These are phyloP conservation scores for Drosophila watanabei DNA, from an alignment of 1,140 invertebrate species.

Conservation along the genomic window DNA sequence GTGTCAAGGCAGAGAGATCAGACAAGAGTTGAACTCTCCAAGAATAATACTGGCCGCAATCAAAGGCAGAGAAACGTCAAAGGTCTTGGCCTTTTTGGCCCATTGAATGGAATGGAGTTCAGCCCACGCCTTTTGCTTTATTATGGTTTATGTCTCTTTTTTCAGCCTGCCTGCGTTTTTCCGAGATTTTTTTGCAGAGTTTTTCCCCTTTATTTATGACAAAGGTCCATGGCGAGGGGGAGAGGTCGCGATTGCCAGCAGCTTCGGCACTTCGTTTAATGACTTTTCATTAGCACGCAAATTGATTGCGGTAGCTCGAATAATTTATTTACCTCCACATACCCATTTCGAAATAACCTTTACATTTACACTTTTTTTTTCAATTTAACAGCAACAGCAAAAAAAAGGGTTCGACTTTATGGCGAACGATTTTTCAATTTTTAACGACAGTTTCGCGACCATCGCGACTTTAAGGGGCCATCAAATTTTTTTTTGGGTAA, in stretches of 20 bases:
- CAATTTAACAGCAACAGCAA: slow-evolving; percentile 5
- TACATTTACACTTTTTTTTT: slow-evolving; percentile 12
- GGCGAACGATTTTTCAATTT: slow-evolving; percentile 24
- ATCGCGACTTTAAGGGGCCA: slow-evolving; percentile 8
- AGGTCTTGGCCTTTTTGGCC: slow-evolving; percentile 45
- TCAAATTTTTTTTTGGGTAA: slow-evolving; percentile 17
- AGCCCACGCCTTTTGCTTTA: slow-evolving; percentile 36
- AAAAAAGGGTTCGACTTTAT: slow-evolving; percentile 41
- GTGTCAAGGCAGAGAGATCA: slow-evolving; percentile 60
- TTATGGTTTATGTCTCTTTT: slow-evolving; percentile 14
- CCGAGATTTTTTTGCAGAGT: slow-evolving; percentile 1
- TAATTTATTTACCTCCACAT: slow-evolving; percentile 46
- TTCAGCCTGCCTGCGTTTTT: slow-evolving; percentile 15
- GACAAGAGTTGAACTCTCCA: slow-evolving; percentile 35
- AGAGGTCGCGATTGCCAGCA: slow-evolving; percentile 46
- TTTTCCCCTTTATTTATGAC: slow-evolving; percentile 32
- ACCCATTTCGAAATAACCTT: slow-evolving; percentile 19
- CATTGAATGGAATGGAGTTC: slow-evolving; percentile 1
- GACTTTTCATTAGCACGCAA: slow-evolving; percentile 62
- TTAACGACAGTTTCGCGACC: slow-evolving; percentile 16
- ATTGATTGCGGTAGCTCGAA: slow-evolving; percentile 59
- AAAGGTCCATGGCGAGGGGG: slow-evolving; percentile 16
- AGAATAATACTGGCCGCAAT: slow-evolving; percentile 51
- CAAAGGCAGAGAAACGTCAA: slow-evolving; percentile 40
- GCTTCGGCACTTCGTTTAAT: slow-evolving; percentile 60